phyloP scores from a whole-genome alignment of 2,797 vertebrate genomes.

The Carcharodon carcharias region DNA sequence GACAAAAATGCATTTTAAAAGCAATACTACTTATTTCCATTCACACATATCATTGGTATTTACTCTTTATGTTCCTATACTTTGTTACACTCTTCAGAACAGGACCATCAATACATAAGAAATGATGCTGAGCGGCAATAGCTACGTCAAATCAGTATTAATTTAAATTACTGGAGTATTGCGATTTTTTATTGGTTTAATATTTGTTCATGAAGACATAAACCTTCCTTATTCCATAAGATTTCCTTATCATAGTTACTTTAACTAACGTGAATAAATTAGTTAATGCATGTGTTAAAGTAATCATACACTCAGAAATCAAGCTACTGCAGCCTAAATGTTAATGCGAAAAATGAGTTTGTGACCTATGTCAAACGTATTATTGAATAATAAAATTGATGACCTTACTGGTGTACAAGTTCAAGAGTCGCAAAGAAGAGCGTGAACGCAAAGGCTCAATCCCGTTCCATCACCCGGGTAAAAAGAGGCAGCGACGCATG shows the following conservation, averaged over 20 bases:
- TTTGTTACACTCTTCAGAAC: not conserved
- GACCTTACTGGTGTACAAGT: constrained; percentile 54
- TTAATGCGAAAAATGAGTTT: not conserved
- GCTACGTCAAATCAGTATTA: not conserved
- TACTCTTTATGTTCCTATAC: not conserved
- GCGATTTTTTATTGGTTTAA: not conserved
- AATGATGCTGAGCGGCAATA: not conserved
- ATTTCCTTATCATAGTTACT: not conserved
- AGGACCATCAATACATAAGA: not conserved
- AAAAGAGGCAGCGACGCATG: constrained; percentile 88
- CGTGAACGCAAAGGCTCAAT: constrained; percentile 94
- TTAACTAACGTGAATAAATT: not conserved
- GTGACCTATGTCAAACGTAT: not conserved
- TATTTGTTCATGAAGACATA: not conserved
- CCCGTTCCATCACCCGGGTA: constrained; percentile 84
- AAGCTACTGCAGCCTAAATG: not conserved
- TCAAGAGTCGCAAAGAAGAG: constrained; percentile 92
- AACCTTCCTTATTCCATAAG: not conserved
- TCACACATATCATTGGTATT: not conserved
- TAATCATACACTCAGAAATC: not conserved
- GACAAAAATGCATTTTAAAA: not conserved
- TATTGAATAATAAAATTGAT: not conserved
- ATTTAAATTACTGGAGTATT: not conserved
- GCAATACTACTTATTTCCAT: not conserved
- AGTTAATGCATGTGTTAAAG: not conserved